Base-by-base conservation (phyloP, 1,140 invertebrate genomes). In the Caenorhabditis inopinata region DNA sequence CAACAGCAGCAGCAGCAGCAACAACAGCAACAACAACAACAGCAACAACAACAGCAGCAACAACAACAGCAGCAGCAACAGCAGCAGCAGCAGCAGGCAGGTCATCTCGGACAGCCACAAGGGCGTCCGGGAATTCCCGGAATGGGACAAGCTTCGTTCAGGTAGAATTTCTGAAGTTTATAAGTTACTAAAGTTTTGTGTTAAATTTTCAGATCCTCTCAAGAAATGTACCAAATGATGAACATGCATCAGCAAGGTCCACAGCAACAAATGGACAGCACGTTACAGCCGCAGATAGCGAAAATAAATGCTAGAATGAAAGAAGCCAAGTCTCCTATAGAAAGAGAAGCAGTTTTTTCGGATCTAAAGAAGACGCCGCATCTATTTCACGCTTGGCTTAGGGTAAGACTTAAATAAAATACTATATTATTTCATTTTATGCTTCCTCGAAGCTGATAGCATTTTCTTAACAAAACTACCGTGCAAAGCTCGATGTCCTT, bases 321-420 rank as follows among this genome's bases (percentile, higher is more conserved):
- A n/a, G n/a, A n/a, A n/a, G n/a, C n/a, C n/a, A n/a, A n/a, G n/a
- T n/a, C n/a, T n/a, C n/a, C n/a, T n/a, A n/a, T 18, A 68, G 58
- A 68, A 68, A 29, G 58, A 21, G 58, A 68, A 23, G 11, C n/a
- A 18, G 58, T 68, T 2, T 68, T 68, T 21, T 68, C 58, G 11
- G 58, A 68, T 21, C n/a, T 68, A 1, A 68, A 68, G 32, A 68
- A 68, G 58, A 68, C 58, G 2, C 58, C 58, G 7, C 58, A 68
- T 68, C 21, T 68, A 21, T 68, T 68, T 21, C 58, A 68, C 38
- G 58, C 58, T 68, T 68, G 58, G 58, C 32, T 68, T 21, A 38
- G 58, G 58, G 58, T 68, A 18, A 68, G 58, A 38, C n/a, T 7
- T 42, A n/a, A 14, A 42, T 42, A 42, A 42, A 7, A 42, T 7